Percentiles rank a stretch among this genome's conserved stretches.
Evolutionary conservation across 2,888 invertebrate genomes (phyloP).

Genomic region (Drosophila trichaetosa): DNA sequence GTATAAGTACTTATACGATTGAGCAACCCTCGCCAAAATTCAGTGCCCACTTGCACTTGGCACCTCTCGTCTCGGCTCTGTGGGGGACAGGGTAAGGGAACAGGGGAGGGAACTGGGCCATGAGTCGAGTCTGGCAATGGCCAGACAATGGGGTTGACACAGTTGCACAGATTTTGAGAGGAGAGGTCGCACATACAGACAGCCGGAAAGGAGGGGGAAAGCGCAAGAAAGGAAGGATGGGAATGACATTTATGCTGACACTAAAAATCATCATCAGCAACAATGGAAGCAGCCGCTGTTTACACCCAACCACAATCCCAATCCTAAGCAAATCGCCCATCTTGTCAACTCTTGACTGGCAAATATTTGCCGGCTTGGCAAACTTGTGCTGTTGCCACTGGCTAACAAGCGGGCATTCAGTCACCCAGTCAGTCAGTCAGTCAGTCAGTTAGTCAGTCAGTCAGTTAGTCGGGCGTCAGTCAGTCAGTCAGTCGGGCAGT

Average conservation of each 20-base stretch:
- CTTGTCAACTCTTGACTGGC: conserved; percentile 46
- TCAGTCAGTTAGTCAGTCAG: not conserved
- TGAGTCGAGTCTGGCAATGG: conserved; percentile 41
- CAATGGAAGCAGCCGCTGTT: conserved; percentile 23
- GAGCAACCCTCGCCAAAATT: conserved; percentile 19
- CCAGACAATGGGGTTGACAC: conserved; percentile 65
- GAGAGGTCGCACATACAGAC: not conserved
- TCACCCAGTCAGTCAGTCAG: not conserved
- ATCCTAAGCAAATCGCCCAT: not conserved
- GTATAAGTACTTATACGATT: not conserved
- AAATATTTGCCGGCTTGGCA: conserved; percentile 70
- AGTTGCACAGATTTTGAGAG: conserved; percentile 47
- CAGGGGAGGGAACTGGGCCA: not conserved
- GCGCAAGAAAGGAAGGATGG: conserved; percentile 2
- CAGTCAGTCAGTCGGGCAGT: not conserved
- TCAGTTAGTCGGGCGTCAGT: not conserved
- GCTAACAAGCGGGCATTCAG: conserved; percentile 20
- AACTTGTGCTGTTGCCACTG: conserved; percentile 64
- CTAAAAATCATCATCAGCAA: conserved; percentile 70
- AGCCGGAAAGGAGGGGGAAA: not conserved
- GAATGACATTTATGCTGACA: conserved; percentile 74
- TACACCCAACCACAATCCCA: conserved; percentile 1
- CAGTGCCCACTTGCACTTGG: conserved; percentile 38
- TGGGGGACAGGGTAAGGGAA: not conserved
- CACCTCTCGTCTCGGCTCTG: conserved; percentile 4